Conservation (phyloP, 2,797 vertebrate genomes). For the Phylloscopus collybita region DNA sequence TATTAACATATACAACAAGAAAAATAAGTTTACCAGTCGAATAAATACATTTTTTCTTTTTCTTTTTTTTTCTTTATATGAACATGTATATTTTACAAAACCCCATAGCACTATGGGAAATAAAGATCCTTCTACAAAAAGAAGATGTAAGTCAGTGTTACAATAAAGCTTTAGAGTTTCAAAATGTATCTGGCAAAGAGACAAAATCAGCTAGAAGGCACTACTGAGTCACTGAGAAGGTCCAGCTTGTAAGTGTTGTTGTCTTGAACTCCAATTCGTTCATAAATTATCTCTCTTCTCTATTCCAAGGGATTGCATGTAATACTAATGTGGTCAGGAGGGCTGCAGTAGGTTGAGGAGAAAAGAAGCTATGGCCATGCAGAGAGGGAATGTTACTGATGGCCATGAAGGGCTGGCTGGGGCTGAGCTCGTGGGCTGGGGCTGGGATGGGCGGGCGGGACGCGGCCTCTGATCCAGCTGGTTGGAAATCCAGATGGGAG, state of each 20-base stretch:
- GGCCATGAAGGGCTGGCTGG: neutral
- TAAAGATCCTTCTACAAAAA: constrained; percentile 87
- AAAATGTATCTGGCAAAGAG: constrained; percentile 72
- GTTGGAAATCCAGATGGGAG: constrained; percentile 83
- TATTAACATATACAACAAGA: constrained; percentile 81
- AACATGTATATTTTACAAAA: constrained; percentile 98
- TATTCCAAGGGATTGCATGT: constrained; percentile 47
- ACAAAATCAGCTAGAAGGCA: constrained; percentile 70
- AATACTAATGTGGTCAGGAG: constrained; percentile 74
- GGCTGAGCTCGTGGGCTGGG: constrained; percentile 53
- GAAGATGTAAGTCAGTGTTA: constrained; percentile 83
- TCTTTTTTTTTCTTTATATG: constrained; percentile 81
- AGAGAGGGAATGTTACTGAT: constrained; percentile 56
- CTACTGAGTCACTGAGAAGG: constrained; percentile 62
- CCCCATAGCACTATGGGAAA: constrained; percentile 88
- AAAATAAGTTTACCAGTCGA: constrained; percentile 94
- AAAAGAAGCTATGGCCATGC: constrained; percentile 48
- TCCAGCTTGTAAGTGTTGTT: constrained; percentile 51
- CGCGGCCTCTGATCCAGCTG: constrained; percentile 74
- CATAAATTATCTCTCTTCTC: constrained; percentile 61
- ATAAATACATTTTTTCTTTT: constrained; percentile 97
- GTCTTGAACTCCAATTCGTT: constrained; percentile 30
- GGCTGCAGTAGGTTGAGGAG: constrained; percentile 68
- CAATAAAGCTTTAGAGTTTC: constrained; percentile 81
- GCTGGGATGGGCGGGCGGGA: neutral